Percentiles rank a stretch among this genome's conserved stretches.
Conservation (phyloP, 2,888 invertebrate genomes). For the Megaustenia siamemsis region DNA sequence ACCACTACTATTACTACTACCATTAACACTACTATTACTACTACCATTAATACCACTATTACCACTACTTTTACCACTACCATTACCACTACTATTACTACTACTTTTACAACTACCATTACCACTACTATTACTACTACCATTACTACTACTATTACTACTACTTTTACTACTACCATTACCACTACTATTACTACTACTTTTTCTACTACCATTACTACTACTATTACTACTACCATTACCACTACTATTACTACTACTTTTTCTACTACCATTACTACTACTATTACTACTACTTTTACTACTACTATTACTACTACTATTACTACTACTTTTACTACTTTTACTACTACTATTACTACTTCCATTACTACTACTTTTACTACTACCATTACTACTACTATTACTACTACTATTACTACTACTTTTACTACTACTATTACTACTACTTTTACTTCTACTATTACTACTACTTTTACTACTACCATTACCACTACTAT, state of each 20-base stretch:
- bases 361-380: neutral
- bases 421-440: conserved; percentile 32
- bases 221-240: neutral
- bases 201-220: conserved; percentile 14
- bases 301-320: neutral
- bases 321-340: neutral
- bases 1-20: conserved; percentile 22
- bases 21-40: neutral
- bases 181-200: conserved; percentile 6
- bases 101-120: conserved; percentile 24
- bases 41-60: neutral
- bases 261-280: neutral
- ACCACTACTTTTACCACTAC: conserved; percentile 21
- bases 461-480: conserved; percentile 12
- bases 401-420: conserved; percentile 6
- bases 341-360: neutral
- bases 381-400: conserved; percentile 2
- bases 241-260: neutral
- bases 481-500: neutral
- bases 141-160: conserved; percentile 15
- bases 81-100: conserved; percentile 28
- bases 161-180: conserved; percentile 22
- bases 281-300: conserved; percentile 1
- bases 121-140: conserved; percentile 32
- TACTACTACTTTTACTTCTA: neutral